Conservation (phyloP, 2,113 vertebrate genomes). For the Neoarius graeffei region DNA sequence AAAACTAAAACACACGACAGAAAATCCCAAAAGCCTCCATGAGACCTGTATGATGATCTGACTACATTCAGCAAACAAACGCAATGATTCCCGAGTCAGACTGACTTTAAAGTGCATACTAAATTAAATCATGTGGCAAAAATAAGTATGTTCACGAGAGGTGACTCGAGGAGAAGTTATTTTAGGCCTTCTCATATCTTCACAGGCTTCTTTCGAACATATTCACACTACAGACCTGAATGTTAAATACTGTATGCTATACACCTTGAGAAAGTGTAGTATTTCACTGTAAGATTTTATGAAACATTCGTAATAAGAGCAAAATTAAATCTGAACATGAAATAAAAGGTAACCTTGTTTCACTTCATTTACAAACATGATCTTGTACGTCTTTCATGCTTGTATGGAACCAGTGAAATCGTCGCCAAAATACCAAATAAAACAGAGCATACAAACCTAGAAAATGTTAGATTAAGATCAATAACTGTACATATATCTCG, state of each 20-base stretch:
- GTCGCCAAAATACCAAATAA: not conserved
- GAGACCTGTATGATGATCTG: not conserved
- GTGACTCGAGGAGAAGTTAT: not conserved
- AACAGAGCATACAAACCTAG: not conserved
- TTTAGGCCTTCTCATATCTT: not conserved
- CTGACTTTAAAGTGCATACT: conserved; percentile 7
- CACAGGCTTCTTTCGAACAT: not conserved
- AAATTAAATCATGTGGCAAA: conserved; percentile 9
- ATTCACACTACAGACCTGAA: not conserved
- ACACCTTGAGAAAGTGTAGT: not conserved
- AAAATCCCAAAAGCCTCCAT: not conserved
- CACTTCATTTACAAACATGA: not conserved
- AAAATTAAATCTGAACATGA: not conserved
- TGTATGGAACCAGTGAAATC: not conserved
- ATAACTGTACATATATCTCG: conserved; percentile 3
- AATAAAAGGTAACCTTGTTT: not conserved
- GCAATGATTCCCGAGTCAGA: conserved; percentile 2
- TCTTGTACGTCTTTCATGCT: not conserved
- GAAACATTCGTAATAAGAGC: not conserved
- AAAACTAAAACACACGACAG: not conserved
- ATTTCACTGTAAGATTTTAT: not conserved
- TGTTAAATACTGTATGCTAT: not conserved
- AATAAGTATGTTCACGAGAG: not conserved
- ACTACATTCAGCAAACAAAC: conserved; percentile 16
- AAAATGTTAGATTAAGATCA: not conserved